These are phyloP conservation scores for Flabesymbios commensalis DNA, from an alignment of 2,888 invertebrate genomes.

Conservation along the genomic window DNA sequence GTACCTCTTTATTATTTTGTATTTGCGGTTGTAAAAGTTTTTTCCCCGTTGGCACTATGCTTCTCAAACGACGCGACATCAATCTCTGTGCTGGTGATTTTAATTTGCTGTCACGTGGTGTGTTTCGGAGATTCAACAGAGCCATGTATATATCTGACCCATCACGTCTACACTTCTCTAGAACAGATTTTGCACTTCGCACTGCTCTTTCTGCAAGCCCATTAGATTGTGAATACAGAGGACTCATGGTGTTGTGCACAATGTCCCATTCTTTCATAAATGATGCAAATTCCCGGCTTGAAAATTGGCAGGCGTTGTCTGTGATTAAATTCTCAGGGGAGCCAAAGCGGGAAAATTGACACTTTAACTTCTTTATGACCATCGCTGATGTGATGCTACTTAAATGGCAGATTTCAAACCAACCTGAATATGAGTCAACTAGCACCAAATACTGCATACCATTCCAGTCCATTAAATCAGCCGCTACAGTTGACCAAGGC, in stretches of 20 bases:
- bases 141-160: background rate
- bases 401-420: background rate
- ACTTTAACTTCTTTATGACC: constrained; percentile 16
- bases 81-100: background rate
- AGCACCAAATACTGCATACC: background rate
- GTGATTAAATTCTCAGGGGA: background rate
- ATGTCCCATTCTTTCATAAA: background rate
- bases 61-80: too few relatives aligned
- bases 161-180: background rate
- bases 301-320: background rate
- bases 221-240: background rate
- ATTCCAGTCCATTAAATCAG: background rate
- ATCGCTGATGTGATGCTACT: background rate
- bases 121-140: constrained; percentile 2
- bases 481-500: background rate
- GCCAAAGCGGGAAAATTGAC: background rate
- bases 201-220: background rate
- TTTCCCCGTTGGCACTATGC: too few relatives aligned
- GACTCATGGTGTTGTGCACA: background rate
- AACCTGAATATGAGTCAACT: background rate
- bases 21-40: too few relatives aligned
- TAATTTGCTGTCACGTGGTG: background rate
- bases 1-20: too few relatives aligned
- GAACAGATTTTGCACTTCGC: background rate
- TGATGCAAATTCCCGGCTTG: background rate